These are phyloP conservation scores for Lepidurus couesii DNA, from an alignment of 1,140 invertebrate genomes.

Conservation along the genomic window DNA sequence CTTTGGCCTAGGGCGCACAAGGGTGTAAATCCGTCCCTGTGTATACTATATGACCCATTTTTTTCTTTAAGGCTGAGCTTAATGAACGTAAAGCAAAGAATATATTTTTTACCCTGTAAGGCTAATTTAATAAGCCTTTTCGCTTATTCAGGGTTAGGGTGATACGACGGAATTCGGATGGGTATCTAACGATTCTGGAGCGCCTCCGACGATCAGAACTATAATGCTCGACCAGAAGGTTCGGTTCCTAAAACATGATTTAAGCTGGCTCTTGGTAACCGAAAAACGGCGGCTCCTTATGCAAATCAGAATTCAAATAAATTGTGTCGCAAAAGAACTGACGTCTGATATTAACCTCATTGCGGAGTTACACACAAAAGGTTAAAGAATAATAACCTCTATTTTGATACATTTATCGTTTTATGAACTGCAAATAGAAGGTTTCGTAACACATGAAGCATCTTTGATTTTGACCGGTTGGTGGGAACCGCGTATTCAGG, in stretches of 20 bases:
- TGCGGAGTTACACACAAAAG: not conserved
- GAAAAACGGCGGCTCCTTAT: slow-evolving; percentile 50
- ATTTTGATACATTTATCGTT: not conserved
- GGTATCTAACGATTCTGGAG: slow-evolving; percentile 62
- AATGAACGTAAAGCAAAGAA: not conserved
- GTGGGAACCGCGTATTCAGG: no score
- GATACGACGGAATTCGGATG: slow-evolving; percentile 39
- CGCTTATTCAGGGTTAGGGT: slow-evolving; percentile 54
- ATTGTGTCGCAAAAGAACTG: not conserved
- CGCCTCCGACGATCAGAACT: slow-evolving; percentile 71
- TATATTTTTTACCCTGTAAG: slow-evolving; percentile 61
- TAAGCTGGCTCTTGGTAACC: slow-evolving; percentile 48
- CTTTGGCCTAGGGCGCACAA: no score
- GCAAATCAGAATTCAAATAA: slow-evolving; percentile 25
- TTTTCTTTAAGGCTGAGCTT: not conserved
- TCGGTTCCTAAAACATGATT: slow-evolving; percentile 47
- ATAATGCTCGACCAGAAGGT: slow-evolving; percentile 54
- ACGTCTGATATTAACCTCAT: not conserved
- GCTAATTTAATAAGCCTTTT: slow-evolving; percentile 75
- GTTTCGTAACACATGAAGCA: not conserved
- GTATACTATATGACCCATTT: no score
- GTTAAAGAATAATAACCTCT: not conserved
- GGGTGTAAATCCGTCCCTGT: no score
- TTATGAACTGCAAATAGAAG: no score
- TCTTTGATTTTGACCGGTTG: no score